Percentiles rank a stretch among this genome's conserved stretches.
These are phyloP conservation scores for Peromyscus attwateri DNA, from an alignment of 2,797 vertebrate species.

Conservation along the genomic window DNA sequence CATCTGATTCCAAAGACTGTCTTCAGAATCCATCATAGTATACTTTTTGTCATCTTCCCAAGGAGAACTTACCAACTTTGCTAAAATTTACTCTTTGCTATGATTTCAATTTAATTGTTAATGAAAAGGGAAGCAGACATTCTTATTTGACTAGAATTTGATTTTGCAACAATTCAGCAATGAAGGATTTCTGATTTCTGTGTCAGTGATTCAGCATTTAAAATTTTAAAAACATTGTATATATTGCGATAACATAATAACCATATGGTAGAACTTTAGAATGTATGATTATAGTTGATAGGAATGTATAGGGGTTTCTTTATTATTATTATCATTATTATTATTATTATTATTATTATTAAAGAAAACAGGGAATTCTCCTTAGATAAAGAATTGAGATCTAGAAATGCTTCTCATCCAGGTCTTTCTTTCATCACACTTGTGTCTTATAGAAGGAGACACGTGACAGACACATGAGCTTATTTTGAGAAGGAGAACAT, in stretches of 20 bases:
- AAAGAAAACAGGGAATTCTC: background rate
- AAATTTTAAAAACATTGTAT: background rate
- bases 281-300: slow-evolving; percentile 7
- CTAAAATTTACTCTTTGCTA: background rate
- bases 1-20: background rate
- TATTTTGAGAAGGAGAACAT: background rate
- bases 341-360: no score
- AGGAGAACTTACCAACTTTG: slow-evolving; percentile 12
- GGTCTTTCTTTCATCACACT: background rate
- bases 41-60: slow-evolving; percentile 13
- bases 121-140: slow-evolving; percentile 17
- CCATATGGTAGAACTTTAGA: background rate
- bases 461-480: background rate
- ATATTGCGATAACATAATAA: slow-evolving; percentile 21
- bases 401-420: background rate
- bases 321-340: background rate
- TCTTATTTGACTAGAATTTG: slow-evolving; percentile 24
- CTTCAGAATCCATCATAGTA: background rate
- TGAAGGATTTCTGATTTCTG: background rate
- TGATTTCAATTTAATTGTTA: slow-evolving; percentile 48
- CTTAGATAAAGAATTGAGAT: background rate
- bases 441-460: slow-evolving; percentile 3
- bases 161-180: background rate
- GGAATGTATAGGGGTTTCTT: background rate
- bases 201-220: background rate